Percentiles rank a stretch among this genome's conserved stretches.
These are phyloP conservation scores for Callocephalon fimbriatum DNA, from an alignment of 2,113 vertebrate species.

Conservation along the genomic window DNA sequence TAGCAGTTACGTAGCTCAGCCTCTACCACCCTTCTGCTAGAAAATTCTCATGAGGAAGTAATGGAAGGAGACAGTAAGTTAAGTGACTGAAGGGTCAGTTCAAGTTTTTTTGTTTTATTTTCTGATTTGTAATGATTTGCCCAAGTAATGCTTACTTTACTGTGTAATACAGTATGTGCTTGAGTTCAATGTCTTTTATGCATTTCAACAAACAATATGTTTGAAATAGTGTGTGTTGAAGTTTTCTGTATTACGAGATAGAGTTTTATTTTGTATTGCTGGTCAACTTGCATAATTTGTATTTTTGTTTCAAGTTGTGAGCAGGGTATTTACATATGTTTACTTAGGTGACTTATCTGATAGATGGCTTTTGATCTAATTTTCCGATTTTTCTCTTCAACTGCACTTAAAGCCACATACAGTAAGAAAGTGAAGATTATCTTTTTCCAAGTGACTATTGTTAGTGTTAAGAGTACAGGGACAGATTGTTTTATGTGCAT, in stretches of 20 bases:
- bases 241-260: not conserved
- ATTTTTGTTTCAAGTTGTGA: not conserved
- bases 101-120: constrained; percentile 9
- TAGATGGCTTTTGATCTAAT: not conserved
- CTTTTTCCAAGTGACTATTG: not conserved
- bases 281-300: not conserved
- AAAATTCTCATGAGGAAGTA: constrained; percentile 45
- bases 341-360: not conserved
- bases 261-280: not conserved
- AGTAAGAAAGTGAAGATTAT: not conserved
- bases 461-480: not conserved
- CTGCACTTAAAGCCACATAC: not conserved
- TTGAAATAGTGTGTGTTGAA: not conserved
- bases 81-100: constrained; percentile 34
- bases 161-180: not conserved
- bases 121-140: not conserved
- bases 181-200: not conserved
- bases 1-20: constrained; percentile 35
- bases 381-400: not conserved
- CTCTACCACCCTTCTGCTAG: constrained; percentile 22
- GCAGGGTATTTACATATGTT: not conserved
- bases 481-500: not conserved
- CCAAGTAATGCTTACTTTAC: not conserved
- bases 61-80: constrained; percentile 40
- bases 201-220: not conserved